Evolutionary conservation across 23 tunicate genomes (phyloP).

Genomic region (Oikopleura dioica): DNA sequence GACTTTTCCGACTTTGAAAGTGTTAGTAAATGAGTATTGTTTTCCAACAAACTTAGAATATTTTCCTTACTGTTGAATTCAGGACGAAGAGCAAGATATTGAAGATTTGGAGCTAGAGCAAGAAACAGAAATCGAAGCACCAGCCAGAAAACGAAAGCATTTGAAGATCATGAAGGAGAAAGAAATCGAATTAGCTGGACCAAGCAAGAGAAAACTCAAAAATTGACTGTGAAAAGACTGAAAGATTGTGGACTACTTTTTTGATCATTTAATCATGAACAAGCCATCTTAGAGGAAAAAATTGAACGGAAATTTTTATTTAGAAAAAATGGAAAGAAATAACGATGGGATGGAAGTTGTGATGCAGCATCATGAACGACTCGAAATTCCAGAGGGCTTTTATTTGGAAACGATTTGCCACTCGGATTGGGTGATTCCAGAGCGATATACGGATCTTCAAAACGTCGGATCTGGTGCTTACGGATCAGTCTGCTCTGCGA

Average conservation of each 20-base stretch:
- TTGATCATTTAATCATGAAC: background rate
- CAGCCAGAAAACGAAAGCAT: background rate
- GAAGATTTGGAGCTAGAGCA: background rate
- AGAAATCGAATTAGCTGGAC: background rate
- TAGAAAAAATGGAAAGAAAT: background rate
- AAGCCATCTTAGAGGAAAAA: background rate
- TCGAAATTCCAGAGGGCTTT: conserved; percentile 15
- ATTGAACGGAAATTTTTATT: background rate
- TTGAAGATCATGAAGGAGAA: background rate
- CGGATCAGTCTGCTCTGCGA: conserved; percentile 18
- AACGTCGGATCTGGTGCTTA: conserved; percentile 94
- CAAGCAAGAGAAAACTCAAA: background rate
- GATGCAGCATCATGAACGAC: background rate
- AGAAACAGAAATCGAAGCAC: background rate
- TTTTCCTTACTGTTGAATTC: too few species aligned
- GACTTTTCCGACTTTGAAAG: background rate
- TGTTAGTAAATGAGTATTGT: background rate
- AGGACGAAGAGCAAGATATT: too few species aligned
- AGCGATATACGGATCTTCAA: conserved; percentile 42
- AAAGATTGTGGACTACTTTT: background rate
- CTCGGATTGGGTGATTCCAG: conserved; percentile 92
- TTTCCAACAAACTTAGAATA: background rate
- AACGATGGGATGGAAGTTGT: background rate
- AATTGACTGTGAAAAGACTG: background rate
- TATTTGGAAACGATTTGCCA: conserved; percentile 31